A percentile compares a stretch with the other conserved stretches of the same genome.
phyloP scores from a whole-genome alignment of 2,888 invertebrate genomes.

The Deilephila elpenor region DNA sequence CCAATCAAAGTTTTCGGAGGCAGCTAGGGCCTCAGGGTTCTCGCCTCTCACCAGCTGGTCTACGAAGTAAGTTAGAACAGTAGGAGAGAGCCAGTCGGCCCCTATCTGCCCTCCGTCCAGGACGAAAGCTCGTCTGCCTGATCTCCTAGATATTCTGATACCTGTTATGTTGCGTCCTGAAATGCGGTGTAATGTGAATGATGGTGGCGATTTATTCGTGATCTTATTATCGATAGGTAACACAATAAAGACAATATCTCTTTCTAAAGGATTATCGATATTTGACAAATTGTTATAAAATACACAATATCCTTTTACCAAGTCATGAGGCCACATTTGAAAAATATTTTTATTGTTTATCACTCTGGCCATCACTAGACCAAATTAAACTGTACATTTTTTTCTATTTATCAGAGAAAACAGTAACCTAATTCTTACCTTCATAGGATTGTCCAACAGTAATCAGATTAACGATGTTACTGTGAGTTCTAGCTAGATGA shows the following conservation, averaged over 20 bases:
- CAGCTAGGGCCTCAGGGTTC: constrained; percentile 70
- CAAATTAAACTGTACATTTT: no score
- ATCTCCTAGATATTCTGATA: constrained; percentile 65
- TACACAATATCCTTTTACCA: no score
- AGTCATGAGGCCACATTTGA: no score
- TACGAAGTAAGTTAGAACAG: constrained; percentile 85
- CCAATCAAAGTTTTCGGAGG: constrained; percentile 87
- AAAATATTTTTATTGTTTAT: no score
- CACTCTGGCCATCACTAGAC: no score
- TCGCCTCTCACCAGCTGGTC: constrained; percentile 86
- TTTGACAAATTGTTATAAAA: no score
- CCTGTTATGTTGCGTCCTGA: constrained; percentile 79
- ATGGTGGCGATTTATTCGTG: background rate
- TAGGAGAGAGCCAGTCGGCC: constrained; percentile 90
- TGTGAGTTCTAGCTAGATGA: constrained; percentile 56
- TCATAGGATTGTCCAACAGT: constrained; percentile 74
- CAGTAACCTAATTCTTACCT: constrained; percentile 55
- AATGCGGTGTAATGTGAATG: constrained; percentile 34
- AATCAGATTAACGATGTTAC: constrained; percentile 67
- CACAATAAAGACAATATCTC: background rate
- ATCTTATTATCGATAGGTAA: background rate
- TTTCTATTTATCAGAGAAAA: background rate
- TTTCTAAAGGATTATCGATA: no score
- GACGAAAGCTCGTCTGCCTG: constrained; percentile 60
- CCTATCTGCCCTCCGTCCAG: constrained; percentile 86